phyloP scores from a whole-genome alignment of 92 coral and sea anemone species.

The Muricea muricata region DNA sequence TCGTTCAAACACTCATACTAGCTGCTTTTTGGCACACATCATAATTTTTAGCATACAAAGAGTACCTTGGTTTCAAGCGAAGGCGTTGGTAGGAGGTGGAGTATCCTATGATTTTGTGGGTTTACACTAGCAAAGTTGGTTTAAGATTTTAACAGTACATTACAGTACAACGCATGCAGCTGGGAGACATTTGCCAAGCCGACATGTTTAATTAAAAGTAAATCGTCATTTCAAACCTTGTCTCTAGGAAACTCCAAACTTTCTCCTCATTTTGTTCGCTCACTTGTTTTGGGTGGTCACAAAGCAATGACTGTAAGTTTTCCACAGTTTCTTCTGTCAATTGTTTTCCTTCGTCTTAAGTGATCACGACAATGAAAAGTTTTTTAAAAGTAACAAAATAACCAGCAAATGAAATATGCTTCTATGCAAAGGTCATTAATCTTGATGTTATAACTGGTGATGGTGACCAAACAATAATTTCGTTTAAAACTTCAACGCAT shows the following conservation, averaged over 20 bases:
- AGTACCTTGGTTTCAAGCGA: too few relatives aligned
- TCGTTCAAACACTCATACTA: too few relatives aligned
- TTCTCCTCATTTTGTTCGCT: constrained; percentile 76
- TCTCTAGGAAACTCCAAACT: constrained; percentile 81
- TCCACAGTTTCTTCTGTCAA: constrained; percentile 44
- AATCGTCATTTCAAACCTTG: constrained; percentile 53
- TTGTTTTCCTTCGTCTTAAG: constrained; percentile 64
- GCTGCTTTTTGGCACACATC: not conserved
- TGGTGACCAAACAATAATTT: too few relatives aligned
- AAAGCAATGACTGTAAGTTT: constrained; percentile 49
- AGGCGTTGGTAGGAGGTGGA: too few relatives aligned
- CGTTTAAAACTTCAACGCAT: too few relatives aligned
- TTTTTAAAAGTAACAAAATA: not conserved
- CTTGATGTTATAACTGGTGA: too few relatives aligned
- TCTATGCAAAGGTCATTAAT: too few relatives aligned
- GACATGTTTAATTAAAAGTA: not conserved
- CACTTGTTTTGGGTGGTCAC: constrained; percentile 64
- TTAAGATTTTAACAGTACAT: too few relatives aligned
- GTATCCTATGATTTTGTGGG: too few relatives aligned
- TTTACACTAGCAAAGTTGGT: too few relatives aligned
- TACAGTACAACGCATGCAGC: too few relatives aligned
- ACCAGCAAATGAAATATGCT: not conserved
- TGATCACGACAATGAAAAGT: constrained; percentile 20
- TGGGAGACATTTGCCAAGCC: too few relatives aligned
- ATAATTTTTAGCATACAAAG: not conserved